Evolutionary conservation across 2,888 invertebrate genomes (phyloP), one percentile per base, ranked within the genome.

Genomic region (Argynnis bischoffii): DNA sequence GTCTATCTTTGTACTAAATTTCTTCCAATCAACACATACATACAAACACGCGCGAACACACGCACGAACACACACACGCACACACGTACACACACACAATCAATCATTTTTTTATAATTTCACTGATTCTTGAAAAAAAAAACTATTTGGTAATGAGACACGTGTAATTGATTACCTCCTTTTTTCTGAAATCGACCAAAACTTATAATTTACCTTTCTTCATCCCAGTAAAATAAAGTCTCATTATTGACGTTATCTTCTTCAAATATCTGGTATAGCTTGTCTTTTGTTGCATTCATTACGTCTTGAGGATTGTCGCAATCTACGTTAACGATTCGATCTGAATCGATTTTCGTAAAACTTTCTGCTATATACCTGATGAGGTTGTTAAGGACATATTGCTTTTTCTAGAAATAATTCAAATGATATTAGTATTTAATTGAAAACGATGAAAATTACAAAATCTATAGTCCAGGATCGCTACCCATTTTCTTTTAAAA

Each of bases 171-270:
- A 41, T 11, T 11, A 41, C 35, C 8, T 0, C 35, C 35, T n/a
- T 15, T 55, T 55, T 16, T n/a, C 18, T n/a, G n/a, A 51, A 51
- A 51, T 16, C 6, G 35, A 8, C 11, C 8, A 26, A 3, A 15
- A 11, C n/a, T n/a, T n/a, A 59, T n/a, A 26, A 15, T 13, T 73
- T 70, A 90, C 92, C 85, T 84, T 1, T 84, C 82, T 5, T 69
- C 73, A 70, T 90, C 81, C 92, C 92, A 92, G 69, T 78, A 90
- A 67, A 92, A 89, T 2, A 85, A 11, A 0, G 83, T 86, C 0
- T 90, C 89, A 50, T 92, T 92, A 5, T 73, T 85, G 1, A 74
- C 64, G 0, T 80, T 83, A 0, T 81, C 74, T 15, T 89, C 88
- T 15, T 88, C 88, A 50, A 79, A 77, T 2, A 88, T 77, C 70